Evolutionary conservation across 2,113 vertebrate genomes (phyloP).

Genomic region (Dicentrarchus labrax): DNA sequence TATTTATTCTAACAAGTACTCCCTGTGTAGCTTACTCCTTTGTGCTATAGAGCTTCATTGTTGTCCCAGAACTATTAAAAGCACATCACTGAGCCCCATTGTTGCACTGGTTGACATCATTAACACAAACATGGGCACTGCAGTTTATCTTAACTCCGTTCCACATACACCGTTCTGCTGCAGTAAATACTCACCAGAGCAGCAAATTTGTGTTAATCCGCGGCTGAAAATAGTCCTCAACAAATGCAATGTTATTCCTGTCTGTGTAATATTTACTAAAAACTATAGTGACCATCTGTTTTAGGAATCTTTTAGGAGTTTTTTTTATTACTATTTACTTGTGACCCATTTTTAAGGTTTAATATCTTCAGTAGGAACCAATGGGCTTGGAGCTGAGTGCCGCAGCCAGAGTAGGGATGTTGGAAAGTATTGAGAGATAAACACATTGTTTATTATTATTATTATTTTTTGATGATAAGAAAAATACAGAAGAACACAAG

Average conservation of each 20-base stretch:
- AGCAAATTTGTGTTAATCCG: constrained; percentile 19
- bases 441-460: not conserved
- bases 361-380: not conserved
- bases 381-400: not conserved
- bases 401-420: not conserved
- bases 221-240: not conserved
- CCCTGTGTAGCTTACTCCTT: not conserved
- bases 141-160: not conserved
- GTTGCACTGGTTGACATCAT: not conserved
- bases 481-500: not conserved
- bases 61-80: not conserved
- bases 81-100: not conserved
- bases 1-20: not conserved
- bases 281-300: not conserved
- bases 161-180: not conserved
- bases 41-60: not conserved
- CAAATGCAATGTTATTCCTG: not conserved
- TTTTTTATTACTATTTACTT: too few species aligned
- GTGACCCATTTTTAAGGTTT: not conserved
- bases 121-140: constrained; percentile 3
- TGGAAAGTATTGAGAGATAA: not conserved
- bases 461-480: not conserved
- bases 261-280: not conserved
- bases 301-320: too few species aligned
- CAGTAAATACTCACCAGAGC: constrained; percentile 1